Base-by-base conservation (phyloP, 1,140 invertebrate genomes). In the Zelostemma sp. region DNA sequence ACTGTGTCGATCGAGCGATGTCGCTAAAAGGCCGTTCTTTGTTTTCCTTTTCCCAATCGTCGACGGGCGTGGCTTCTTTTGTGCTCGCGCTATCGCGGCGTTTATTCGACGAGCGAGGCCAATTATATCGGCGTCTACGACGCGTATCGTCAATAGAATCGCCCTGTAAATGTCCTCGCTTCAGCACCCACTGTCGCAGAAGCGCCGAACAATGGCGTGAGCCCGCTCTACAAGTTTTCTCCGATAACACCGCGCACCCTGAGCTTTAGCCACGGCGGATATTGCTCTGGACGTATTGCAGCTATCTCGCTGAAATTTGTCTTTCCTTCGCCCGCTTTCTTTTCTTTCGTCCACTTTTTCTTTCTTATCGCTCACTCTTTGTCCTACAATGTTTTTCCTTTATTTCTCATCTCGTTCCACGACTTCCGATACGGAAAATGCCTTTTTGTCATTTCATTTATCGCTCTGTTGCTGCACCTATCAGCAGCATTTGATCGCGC, bases 181-280 rank as follows among this genome's bases (percentile, higher is more conserved):
- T 31, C 28, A 31, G 28, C 28, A 31, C 54, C 28, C 18, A 12
- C 12, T 33, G 54, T 54, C 49, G 55, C 21, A 19, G 41, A 64
- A 64, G 55, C 48, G 31, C 46, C 41, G 60, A 68, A 68, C 69
- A 68, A 68, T 68, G 56, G 31, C 55, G 46, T n/a, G 46, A 40
- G 43, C 25, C 54, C 45, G 5, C 40, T 11, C 19, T 41, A 17
- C 15, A 51, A 69, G 45, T 46, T 59, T 63, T 56, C 50, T 59
- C 60, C 56, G 61, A 60, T 59, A 56, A 46, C 40, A 41, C 51
- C 35, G 41, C n/a, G 50, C n/a, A n/a, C 18, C 59, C 16, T 33
- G 14, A 16, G 15, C 40, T 54, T 25, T 35, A 38, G 53, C 25
- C 33, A 19, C 35, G 31, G 25, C 46, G 55, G 43, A 58, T 58